These are phyloP conservation scores for Dipodomys spectabilis DNA, from an alignment of 2,113 vertebrate species.

Conservation along the genomic window DNA sequence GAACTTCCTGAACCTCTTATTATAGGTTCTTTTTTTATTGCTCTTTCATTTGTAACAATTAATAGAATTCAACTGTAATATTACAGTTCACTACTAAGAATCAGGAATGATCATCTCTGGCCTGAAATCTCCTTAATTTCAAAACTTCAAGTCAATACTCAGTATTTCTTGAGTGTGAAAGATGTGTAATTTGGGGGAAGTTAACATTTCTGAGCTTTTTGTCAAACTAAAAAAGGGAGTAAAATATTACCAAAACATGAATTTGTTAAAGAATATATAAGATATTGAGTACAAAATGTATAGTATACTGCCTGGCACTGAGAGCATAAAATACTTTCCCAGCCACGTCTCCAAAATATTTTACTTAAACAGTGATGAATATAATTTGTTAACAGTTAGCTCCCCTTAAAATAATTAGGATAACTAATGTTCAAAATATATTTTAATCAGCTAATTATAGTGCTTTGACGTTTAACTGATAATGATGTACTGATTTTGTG, in stretches of 20 bases:
- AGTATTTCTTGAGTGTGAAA: constrained; percentile 18
- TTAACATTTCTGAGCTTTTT: not conserved
- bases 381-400: not conserved
- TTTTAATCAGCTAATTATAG: not conserved
- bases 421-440: not conserved
- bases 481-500: not conserved
- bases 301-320: not conserved
- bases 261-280: not conserved
- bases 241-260: not conserved
- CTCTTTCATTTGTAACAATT: not conserved
- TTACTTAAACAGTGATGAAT: constrained; percentile 31
- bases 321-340: not conserved
- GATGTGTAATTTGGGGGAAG: not conserved
- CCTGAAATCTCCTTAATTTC: constrained; percentile 37
- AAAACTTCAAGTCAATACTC: constrained; percentile 18
- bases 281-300: not conserved
- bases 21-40: not conserved
- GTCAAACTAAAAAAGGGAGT: not conserved
- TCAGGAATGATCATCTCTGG: not conserved
- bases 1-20: not conserved
- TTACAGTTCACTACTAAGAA: constrained; percentile 28
- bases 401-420: not conserved
- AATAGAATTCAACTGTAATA: not conserved
- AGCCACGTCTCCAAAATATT: not conserved
- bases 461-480: not conserved